phyloP scores from a whole-genome alignment of 2,888 invertebrate species.

The Caenorhabditis virilis region DNA sequence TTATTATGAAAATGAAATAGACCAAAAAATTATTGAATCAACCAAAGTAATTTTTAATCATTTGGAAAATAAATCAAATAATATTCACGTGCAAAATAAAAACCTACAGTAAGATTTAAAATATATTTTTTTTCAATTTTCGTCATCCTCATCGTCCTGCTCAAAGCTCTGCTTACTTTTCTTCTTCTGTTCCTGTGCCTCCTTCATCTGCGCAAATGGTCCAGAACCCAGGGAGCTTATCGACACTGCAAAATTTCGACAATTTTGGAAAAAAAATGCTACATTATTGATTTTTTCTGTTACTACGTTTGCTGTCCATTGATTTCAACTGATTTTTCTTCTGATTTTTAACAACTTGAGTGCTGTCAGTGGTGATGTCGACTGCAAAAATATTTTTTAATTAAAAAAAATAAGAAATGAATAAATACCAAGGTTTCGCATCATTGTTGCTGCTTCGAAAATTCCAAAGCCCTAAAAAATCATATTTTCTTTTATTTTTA shows the following conservation, averaged over 20 bases:
- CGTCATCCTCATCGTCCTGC: conserved; percentile 7
- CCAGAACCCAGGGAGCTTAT: not conserved
- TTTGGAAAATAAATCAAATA: too few species aligned
- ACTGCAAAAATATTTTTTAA: conserved; percentile 10
- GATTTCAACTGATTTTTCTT: conserved; percentile 20
- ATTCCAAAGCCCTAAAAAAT: conserved; percentile 6
- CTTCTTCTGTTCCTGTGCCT: conserved; percentile 29
- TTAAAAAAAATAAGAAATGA: not conserved
- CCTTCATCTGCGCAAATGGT: conserved; percentile 28
- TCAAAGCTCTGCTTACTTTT: conserved; percentile 33
- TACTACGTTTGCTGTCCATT: conserved; percentile 25
- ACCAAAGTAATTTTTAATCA: too few species aligned
- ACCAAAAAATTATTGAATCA: too few species aligned
- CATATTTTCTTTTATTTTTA: too few species aligned
- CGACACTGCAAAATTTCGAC: not conserved
- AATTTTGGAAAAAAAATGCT: too few species aligned
- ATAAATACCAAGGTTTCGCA: conserved; percentile 23
- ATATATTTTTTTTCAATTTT: too few species aligned
- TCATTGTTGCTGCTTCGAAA: conserved; percentile 28
- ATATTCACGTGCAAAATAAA: too few species aligned
- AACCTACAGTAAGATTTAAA: too few species aligned
- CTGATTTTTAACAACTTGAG: conserved; percentile 9
- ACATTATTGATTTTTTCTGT: too few species aligned
- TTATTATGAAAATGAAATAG: too few species aligned
- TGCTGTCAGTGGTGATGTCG: conserved; percentile 30